Conservation (phyloP, 1,140 invertebrate genomes). For the Anadara kagoshimensis region DNA sequence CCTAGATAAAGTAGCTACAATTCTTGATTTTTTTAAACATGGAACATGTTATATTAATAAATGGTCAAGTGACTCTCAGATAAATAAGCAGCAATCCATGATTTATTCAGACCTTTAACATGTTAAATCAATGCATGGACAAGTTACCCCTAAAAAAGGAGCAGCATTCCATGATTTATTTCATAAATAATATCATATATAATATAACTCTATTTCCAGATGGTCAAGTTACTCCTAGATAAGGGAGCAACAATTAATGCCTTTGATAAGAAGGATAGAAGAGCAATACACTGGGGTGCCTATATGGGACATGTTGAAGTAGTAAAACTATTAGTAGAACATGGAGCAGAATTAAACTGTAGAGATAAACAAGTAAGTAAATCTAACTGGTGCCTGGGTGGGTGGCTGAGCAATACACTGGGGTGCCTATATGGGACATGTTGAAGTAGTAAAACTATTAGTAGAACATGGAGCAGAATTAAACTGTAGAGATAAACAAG, state of each 20-base stretch:
- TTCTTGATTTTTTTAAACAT: too few species aligned
- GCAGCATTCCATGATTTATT: too few species aligned
- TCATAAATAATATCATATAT: too few species aligned
- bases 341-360: constrained; percentile 78
- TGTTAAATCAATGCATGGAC: too few species aligned
- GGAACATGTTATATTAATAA: too few species aligned
- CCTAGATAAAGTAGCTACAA: too few species aligned
- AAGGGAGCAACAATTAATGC: constrained; percentile 79
- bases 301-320: constrained; percentile 78
- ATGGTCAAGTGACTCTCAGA: too few species aligned
- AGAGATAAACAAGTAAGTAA: constrained; percentile 76
- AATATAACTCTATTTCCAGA: constrained; percentile 60
- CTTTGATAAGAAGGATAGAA: constrained; percentile 79
- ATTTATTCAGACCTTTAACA: too few species aligned
- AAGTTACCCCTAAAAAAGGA: too few species aligned
- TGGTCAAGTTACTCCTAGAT: constrained; percentile 77
- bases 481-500: constrained; percentile 78
- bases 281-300: constrained; percentile 79
- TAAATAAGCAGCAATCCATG: too few species aligned
- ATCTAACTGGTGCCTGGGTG: not conserved
- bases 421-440: constrained; percentile 78
- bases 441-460: constrained; percentile 75
- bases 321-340: constrained; percentile 74
- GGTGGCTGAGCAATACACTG: constrained; percentile 76
- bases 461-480: constrained; percentile 77